Base-by-base conservation (phyloP, 2,113 vertebrate genomes). In the Probosciger aterrimus region DNA sequence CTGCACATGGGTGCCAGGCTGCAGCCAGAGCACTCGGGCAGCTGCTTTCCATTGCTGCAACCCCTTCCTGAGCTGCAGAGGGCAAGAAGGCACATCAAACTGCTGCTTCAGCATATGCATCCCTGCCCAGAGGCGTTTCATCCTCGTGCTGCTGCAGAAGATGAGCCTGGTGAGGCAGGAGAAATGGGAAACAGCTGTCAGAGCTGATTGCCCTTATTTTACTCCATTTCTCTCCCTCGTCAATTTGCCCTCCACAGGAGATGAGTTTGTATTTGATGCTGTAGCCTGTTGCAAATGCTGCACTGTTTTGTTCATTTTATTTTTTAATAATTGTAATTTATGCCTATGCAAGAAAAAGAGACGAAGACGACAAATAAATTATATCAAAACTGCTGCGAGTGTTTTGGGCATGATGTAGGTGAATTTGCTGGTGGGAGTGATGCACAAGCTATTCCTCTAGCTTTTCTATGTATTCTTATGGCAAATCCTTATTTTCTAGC, bases 251-350 rank as follows among this genome's bases (percentile, higher is more conserved):
- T 41, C 20, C n/a, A 43, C 74, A 83, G 77, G 86, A 76, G 57
- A n/a, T 0, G 8, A 60, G 79, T 67, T 44, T 55, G 59, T 84
- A 67, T 87, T 91, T 74, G 79, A 93, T 79, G 73, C 87, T 93
- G 87, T 93, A 96, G 94, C 95, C 93, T 95, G 49, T 83, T 95
- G 81, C 92, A 97, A 97, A 98, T 98, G 97, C 98, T 98, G 98
- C 98, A 98, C 96, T 97, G 79, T 95, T 96, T 94, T 95, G 94
- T 97, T 97, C 24, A 33, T 96, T 93, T 88, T 93, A 75, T 97
- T 97, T 97, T 95, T 93, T 93, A 93, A 98, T 94, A 94, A 98
- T 93, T 98, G 97, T 98, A 98, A 98, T 97, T 97, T 98, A 97
- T 98, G 97, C 95, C 98, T 98, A 98, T 98, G 98, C 98, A 98